Evolutionary conservation across 2,113 vertebrate species (phyloP), one percentile per base, ranked within the genome.

Genomic region (Neogale vison): DNA sequence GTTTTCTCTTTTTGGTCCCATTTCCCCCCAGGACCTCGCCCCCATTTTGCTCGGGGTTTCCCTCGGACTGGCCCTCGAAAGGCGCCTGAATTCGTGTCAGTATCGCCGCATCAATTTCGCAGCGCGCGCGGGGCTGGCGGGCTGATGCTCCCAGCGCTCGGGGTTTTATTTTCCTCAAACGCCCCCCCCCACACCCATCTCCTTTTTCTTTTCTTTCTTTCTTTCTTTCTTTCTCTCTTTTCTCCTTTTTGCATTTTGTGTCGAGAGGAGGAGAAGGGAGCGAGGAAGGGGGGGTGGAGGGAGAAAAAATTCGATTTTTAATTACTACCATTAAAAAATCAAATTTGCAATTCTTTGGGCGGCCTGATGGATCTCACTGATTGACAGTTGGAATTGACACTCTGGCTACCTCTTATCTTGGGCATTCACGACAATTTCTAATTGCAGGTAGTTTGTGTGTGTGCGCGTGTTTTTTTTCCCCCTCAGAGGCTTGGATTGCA

Each of bases 311-410:
- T 99, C 99, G 99, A 99, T 99, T 99, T 99, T 99, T 99, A 99
- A 99, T 99, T 99, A 99, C 99, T 99, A 99, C 99, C 99, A 99
- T 99, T 99, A 99, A 99, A 99, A 99, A 99, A 99, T 99, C 99
- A 99, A 99, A 99, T 99, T 99, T 99, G 99, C 99, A 99, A 99
- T 99, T 99, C 99, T 99, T 99, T 99, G 99, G 99, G 99, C 99
- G 99, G 99, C 99, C 99, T 99, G 99, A 99, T 99, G 99, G 99
- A 99, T 99, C 97, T 99, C 98, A 96, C 98, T 99, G 99, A 99
- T 99, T 99, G 99, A 99, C 99, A 99, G 99, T 98, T 99, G 99
- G 99, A 99, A 99, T 99, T 99, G 99, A 99, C 99, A 99, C 99
- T 99, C 99, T 99, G 98, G 98, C 98, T 99, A 99, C 99, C 99